Evolutionary conservation across 2,888 invertebrate genomes (phyloP).

Genomic region (Nysson spinosus): DNA sequence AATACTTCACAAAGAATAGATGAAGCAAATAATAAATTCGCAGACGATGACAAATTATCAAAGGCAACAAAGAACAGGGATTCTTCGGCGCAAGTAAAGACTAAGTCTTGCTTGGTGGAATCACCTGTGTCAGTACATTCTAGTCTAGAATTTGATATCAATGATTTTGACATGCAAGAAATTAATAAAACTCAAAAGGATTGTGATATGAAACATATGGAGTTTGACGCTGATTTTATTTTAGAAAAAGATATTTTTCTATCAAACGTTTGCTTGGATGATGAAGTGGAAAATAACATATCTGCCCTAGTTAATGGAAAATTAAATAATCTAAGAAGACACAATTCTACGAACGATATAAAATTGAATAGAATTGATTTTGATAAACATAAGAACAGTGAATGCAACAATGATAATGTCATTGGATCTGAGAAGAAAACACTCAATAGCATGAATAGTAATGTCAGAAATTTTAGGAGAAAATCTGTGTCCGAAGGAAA

Average conservation of each 20-base stretch:
- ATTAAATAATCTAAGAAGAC: neutral
- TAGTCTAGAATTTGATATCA: conserved; percentile 31
- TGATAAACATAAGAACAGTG: neutral
- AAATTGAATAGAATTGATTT: conserved; percentile 4
- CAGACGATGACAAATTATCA: no score
- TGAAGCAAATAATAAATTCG: no score
- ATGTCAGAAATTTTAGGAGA: conserved; percentile 35
- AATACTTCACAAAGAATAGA: no score
- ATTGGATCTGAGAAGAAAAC: neutral
- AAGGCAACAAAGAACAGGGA: neutral
- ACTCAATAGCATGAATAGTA: neutral
- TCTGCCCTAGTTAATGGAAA: neutral
- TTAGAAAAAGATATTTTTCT: conserved; percentile 37
- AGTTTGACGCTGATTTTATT: conserved; percentile 2
- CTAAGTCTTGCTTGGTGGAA: neutral
- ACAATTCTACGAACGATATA: conserved; percentile 11
- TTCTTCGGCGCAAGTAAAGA: neutral
- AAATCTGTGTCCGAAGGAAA: conserved; percentile 60
- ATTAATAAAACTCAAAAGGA: neutral
- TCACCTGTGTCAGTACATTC: conserved; percentile 28
- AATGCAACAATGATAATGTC: neutral
- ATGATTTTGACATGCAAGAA: conserved; percentile 10
- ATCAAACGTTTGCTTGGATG: conserved; percentile 33
- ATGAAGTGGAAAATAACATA: neutral
- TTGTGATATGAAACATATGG: neutral